Base-by-base conservation (phyloP, 2,113 vertebrate genomes). In the Chaetops frenatus region DNA sequence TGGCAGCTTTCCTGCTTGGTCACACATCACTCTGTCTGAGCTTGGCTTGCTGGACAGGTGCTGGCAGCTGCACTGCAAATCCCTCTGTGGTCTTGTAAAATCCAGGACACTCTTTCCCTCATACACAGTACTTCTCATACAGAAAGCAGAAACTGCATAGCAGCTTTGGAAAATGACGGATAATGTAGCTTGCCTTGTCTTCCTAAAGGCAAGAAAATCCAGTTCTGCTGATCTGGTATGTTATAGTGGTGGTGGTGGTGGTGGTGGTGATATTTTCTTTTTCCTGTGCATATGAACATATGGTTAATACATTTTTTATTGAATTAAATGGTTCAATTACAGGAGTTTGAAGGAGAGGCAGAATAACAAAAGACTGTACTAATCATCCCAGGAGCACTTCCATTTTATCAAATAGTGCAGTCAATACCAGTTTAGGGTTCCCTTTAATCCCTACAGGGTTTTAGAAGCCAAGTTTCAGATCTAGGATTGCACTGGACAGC, bases 31-130 rank as follows among this genome's bases (percentile, higher is more conserved):
- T 69, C 71, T 65, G 71, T 6, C 66, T 25, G 54, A 77, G 42
- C 54, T 25, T 53, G 54, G n/a, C 71, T 64, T 11, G 35, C 57
- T 22, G 40, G 65, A 31, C 57, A 42, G 57, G 35, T 25, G 60
- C 51, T 79, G 79, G 87, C 4, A 2, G 44, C 71, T 56, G 62
- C 16, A 1, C 42, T 36, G 62, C 4, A 0, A 22, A 19, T 44
- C 29, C 9, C 0, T 0, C 28, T 17, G 6, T 3, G 8, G 0
- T 42, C 73, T n/a, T 42, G 18, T 36, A 31, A 48, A 67, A 51
- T 24, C 21, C 54, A 21, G 57, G 57, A 24, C 17, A 4, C 19
- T 35, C 24, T 18, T 42, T 60, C 62, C 50, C 45, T 71, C n/a
- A n/a, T n/a, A n/a, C n/a, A 11, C 12, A 35, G 33, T 27, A 8